Base-by-base conservation (phyloP, 2,888 invertebrate genomes). In the Icerya purchasi region DNA sequence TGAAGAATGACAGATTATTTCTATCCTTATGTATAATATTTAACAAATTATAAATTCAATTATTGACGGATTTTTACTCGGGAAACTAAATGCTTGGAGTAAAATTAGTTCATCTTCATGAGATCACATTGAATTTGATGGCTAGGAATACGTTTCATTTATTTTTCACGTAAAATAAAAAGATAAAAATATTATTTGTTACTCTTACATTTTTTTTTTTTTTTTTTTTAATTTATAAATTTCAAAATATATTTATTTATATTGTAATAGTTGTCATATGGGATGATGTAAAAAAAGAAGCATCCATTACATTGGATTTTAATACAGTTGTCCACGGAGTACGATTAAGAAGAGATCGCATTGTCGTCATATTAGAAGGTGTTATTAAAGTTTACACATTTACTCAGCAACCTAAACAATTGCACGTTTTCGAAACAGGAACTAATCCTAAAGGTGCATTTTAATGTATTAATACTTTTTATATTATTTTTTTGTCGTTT, bases 321-420 rank as follows among this genome's bases (percentile, higher is more conserved):
- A 91, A 88, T 70, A 85, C 85, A 64, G 86, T 91, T 55, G 96
- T 97, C 1, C 82, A 89, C 70, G 88, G 89, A 61, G 94, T 97
- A 0, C 84, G 90, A 68, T 76, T 97, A 64, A 77, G 97, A 68
- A 79, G 97, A 69, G 97, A 97, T 73, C 80, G 94, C 66, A 96
- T 97, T 73, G 94, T 97, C 65, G 93, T 94, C 64, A 86, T 94
- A 63, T 76, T 92, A 68, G 93, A 94, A 71, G 86, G 88, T 62
- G 82, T 94, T 68, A 93, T 97, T 65, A 96, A 96, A 76, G 96
- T 97, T 10, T 97, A 89, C 70, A 94, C 96, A 62, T 97, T 97
- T 70, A 94, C 93, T 22, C 92, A 92, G 70, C 86, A 83, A 68
- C 96, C 96, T 3, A 89, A 92, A 69, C 85, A 92, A 71, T 74